Evolutionary conservation across 2,113 vertebrate species (phyloP).

Genomic region (Atlantisia rogersi): DNA sequence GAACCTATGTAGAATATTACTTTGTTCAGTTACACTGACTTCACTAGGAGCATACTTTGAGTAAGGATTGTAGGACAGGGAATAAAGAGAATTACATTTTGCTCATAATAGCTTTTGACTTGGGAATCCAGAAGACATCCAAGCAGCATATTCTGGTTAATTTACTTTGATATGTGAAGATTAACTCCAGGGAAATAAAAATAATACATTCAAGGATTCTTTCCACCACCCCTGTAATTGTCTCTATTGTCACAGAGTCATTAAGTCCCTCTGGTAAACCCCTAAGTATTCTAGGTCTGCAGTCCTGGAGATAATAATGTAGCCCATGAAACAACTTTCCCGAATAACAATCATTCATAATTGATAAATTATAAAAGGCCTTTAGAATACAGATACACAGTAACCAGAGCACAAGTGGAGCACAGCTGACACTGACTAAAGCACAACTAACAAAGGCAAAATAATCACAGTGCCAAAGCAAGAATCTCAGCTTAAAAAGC

Average conservation of each 20-base stretch:
- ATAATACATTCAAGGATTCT: conserved; percentile 53
- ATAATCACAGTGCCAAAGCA: not conserved
- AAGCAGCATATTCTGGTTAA: conserved; percentile 48
- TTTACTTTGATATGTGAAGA: conserved; percentile 57
- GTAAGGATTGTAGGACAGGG: not conserved
- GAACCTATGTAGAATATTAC: not conserved
- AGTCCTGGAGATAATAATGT: conserved; percentile 23
- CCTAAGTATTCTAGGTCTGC: not conserved
- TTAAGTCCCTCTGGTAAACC: conserved; percentile 34
- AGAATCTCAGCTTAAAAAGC: not conserved
- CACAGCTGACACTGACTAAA: not conserved
- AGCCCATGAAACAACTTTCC: conserved; percentile 24
- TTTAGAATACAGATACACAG: not conserved
- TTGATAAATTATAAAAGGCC: not conserved
- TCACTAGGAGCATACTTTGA: not conserved
- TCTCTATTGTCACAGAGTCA: conserved; percentile 49
- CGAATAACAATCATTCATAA: conserved; percentile 1
- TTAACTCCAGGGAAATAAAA: conserved; percentile 67
- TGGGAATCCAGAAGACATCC: conserved; percentile 34
- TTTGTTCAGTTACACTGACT: not conserved
- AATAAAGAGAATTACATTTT: conserved; percentile 30
- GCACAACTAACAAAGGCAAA: not conserved
- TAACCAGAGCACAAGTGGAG: not conserved
- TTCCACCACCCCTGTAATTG: conserved; percentile 22
- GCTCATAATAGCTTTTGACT: conserved; percentile 54